These are phyloP conservation scores for Oncopeltus fasciatus DNA, from an alignment of 1,140 invertebrate species.

Conservation along the genomic window DNA sequence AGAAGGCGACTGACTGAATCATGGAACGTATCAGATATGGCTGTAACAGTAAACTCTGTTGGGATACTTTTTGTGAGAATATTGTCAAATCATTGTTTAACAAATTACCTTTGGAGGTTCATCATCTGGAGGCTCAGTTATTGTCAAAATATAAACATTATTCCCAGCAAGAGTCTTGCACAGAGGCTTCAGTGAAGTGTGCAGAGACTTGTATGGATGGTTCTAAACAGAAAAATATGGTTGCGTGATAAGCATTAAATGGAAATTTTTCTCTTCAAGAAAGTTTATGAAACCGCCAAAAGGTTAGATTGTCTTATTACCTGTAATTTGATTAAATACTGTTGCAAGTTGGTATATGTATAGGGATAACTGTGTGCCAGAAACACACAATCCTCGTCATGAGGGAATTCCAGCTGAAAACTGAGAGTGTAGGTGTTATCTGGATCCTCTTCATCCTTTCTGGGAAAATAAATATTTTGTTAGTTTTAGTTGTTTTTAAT, in stretches of 20 bases:
- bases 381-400: slow-evolving; percentile 82
- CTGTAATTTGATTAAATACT: slow-evolving; percentile 33
- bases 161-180: slow-evolving; percentile 81
- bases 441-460: slow-evolving; percentile 45
- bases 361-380: slow-evolving; percentile 95
- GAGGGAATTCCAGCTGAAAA: slow-evolving; percentile 83
- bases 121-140: slow-evolving; percentile 37
- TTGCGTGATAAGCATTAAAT: too few species aligned
- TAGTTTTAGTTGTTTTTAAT: background rate
- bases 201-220: slow-evolving; percentile 64
- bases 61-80: background rate
- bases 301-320: slow-evolving; percentile 21
- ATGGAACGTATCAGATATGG: too few species aligned
- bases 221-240: too few species aligned
- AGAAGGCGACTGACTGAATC: too few species aligned
- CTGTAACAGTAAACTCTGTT: background rate
- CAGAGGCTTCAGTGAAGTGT: slow-evolving; percentile 60
- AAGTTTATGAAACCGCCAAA: too few species aligned
- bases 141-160: slow-evolving; percentile 80
- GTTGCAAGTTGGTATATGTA: slow-evolving; percentile 74
- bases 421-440: slow-evolving; percentile 62
- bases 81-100: background rate
- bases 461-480: slow-evolving; percentile 27
- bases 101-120: slow-evolving; percentile 13
- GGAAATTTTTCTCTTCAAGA: too few species aligned